Evolutionary conservation across 2,888 invertebrate species (phyloP).

Genomic region (Noctua comes): DNA sequence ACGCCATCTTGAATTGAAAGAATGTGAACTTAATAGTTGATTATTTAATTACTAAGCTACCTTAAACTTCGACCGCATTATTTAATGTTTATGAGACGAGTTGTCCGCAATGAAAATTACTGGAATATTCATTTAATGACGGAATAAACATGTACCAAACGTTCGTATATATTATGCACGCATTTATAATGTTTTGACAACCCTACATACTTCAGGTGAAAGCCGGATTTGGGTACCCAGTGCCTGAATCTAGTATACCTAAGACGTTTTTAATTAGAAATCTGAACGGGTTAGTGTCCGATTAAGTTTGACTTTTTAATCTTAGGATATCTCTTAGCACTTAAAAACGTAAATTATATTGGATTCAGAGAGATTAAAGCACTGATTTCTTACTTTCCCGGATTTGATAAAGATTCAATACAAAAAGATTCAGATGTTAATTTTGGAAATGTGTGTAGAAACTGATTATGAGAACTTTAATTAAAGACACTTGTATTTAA

Average conservation of each 20-base stretch:
- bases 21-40: slow-evolving; percentile 7
- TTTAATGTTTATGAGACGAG: not conserved
- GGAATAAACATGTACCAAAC: slow-evolving; percentile 7
- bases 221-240: slow-evolving; percentile 11
- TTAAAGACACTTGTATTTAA: not conserved
- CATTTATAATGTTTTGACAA: not conserved
- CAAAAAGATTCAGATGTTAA: not conserved
- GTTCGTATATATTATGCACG: not conserved
- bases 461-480: not conserved
- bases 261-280: slow-evolving; percentile 35
- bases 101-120: not conserved
- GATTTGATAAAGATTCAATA: not conserved
- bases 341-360: not conserved
- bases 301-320: slow-evolving; percentile 2
- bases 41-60: not conserved
- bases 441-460: not conserved
- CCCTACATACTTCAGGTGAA: slow-evolving; percentile 25
- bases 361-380: not conserved
- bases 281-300: not conserved
- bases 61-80: not conserved
- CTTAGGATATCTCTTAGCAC: not conserved
- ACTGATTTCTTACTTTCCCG: not conserved
- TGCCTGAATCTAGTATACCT: slow-evolving; percentile 16
- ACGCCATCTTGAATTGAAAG: slow-evolving; percentile 31
- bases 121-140: not conserved